These are phyloP conservation scores for Numida meleagris DNA, from an alignment of 2,113 vertebrate species.

Conservation along the genomic window DNA sequence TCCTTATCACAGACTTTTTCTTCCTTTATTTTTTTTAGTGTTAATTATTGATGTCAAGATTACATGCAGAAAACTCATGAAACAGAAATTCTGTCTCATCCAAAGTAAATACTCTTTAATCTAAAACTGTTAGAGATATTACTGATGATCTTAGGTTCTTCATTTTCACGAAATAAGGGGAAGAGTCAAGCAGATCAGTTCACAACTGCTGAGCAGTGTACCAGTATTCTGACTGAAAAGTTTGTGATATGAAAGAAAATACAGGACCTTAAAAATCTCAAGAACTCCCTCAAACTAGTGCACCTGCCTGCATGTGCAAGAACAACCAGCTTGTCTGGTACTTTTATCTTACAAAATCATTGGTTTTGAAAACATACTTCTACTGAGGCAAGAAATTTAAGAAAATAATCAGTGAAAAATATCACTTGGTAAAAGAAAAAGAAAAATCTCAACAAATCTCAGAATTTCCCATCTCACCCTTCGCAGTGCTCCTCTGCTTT, in stretches of 20 bases:
- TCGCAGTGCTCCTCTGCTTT: background rate
- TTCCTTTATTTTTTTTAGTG: constrained; percentile 28
- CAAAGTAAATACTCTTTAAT: constrained; percentile 32
- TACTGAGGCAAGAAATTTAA: background rate
- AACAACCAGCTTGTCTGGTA: background rate
- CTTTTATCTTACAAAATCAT: background rate
- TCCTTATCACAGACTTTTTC: constrained; percentile 24
- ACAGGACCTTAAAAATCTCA: background rate
- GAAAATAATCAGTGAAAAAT: background rate
- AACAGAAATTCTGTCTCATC: constrained; percentile 14
- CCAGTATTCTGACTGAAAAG: background rate
- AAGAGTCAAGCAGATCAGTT: constrained; percentile 24
- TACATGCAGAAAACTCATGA: constrained; percentile 28
- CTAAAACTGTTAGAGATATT: background rate
- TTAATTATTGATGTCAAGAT: constrained; percentile 19
- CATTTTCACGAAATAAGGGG: constrained; percentile 9
- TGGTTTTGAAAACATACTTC: background rate
- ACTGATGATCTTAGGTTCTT: background rate
- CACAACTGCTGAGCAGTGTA: background rate
- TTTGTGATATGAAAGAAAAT: background rate
- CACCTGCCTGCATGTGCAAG: background rate
- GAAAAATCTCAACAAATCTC: background rate
- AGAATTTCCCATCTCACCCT: background rate
- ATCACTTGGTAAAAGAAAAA: background rate
- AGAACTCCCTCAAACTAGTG: background rate